Conservation (phyloP, 2,113 vertebrate genomes). For the Chroicocephalus ridibundus region DNA sequence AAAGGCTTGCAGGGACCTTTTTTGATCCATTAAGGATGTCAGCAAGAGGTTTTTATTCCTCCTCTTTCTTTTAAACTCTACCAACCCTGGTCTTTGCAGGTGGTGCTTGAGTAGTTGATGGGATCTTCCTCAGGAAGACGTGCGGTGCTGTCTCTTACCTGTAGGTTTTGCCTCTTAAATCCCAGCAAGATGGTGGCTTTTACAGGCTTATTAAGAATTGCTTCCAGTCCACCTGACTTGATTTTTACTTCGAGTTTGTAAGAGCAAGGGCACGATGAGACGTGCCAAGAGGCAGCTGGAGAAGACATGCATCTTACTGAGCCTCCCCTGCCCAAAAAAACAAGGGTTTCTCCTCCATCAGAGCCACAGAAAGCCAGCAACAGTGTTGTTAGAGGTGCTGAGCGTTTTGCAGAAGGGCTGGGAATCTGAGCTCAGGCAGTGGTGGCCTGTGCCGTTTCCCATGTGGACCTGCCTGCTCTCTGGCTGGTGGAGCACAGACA, state of each 20-base stretch:
- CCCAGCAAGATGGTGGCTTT: background rate
- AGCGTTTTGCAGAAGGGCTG: background rate
- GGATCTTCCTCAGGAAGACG: background rate
- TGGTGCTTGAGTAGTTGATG: background rate
- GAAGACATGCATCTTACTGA: background rate
- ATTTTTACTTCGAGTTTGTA: background rate
- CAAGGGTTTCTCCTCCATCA: accelerated
- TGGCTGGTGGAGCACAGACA: background rate
- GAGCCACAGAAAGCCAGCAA: background rate
- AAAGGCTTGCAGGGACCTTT: background rate
- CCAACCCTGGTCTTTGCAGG: background rate
- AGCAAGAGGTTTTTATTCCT: background rate
- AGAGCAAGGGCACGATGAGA: background rate
- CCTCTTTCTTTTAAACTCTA: background rate
- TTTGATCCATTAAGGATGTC: background rate
- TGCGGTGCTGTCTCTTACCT: background rate
- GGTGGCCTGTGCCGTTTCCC: background rate
- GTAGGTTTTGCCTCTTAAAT: background rate
- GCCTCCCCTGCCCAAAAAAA: background rate
- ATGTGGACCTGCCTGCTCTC: no score
- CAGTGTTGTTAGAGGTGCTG: accelerated
- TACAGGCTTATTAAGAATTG: background rate
- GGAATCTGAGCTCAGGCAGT: background rate
- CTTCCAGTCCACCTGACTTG: accelerated
- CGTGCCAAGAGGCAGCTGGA: background rate